Evolutionary conservation across 2,888 invertebrate genomes (phyloP).

Genomic region (Acrobasis repandana): DNA sequence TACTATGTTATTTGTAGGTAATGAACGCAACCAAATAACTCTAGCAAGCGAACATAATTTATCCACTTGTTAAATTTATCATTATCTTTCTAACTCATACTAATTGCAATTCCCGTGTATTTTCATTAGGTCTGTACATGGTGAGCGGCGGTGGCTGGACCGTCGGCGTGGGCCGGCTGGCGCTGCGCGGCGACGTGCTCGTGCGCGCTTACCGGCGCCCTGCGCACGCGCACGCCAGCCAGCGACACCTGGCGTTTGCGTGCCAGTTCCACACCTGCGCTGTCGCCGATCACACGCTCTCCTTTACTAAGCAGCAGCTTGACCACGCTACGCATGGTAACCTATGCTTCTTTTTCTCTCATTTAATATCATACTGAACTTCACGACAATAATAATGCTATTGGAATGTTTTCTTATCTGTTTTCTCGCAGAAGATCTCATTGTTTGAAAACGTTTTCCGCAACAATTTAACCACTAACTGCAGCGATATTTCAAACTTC

Average conservation of each 20-base stretch:
- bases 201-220: constrained; percentile 94
- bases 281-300: constrained; percentile 91
- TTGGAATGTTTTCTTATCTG: too few species aligned
- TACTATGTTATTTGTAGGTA: too few species aligned
- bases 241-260: constrained; percentile 89
- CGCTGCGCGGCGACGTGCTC: constrained; percentile 93
- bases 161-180: constrained; percentile 83
- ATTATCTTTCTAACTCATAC: background rate
- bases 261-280: constrained; percentile 98
- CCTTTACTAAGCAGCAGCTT: constrained; percentile 93
- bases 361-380: constrained; percentile 24
- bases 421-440: too few species aligned
- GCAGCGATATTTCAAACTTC: too few species aligned
- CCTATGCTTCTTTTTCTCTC: constrained; percentile 11
- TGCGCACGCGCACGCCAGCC: constrained; percentile 65
- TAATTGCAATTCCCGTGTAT: background rate
- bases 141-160: constrained; percentile 87
- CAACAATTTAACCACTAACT: too few species aligned
- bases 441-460: too few species aligned
- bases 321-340: constrained; percentile 92
- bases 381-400: too few species aligned
- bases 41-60: too few species aligned
- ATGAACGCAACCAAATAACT: too few species aligned
- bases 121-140: constrained; percentile 85
- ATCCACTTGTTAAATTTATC: too few species aligned